Conservation (phyloP, 2,797 vertebrate genomes). For the Anomalospiza imberbis region DNA sequence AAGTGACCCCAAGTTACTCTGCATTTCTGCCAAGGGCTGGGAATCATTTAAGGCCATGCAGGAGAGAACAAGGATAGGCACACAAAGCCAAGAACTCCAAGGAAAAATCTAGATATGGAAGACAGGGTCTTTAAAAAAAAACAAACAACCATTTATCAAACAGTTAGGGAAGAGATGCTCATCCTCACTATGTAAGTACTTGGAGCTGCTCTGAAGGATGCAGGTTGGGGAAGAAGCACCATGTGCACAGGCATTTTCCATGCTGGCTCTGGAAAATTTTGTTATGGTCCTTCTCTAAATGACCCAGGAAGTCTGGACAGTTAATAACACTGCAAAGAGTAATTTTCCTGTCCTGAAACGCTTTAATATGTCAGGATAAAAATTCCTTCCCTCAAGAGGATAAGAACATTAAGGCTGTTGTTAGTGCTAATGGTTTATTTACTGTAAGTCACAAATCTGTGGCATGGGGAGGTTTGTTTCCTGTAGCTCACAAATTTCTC, state of each 20-base stretch:
- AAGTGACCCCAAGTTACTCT: neutral
- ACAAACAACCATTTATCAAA: neutral
- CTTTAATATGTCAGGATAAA: neutral
- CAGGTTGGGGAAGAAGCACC: neutral
- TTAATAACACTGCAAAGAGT: neutral
- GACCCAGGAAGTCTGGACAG: neutral
- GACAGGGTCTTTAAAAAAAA: neutral
- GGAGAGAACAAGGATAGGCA: neutral
- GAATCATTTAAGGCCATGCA: neutral
- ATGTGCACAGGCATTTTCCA: neutral
- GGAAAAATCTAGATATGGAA: neutral
- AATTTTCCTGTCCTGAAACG: neutral
- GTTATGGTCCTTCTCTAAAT: neutral
- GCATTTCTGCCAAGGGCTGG: neutral
- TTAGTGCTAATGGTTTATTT: conserved; percentile 24
- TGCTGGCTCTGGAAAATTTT: neutral
- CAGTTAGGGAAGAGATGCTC: neutral
- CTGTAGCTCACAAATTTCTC: conserved; percentile 1
- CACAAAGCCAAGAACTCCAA: neutral
- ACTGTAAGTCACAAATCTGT: conserved; percentile 19
- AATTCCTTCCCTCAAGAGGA: conserved; percentile 30
- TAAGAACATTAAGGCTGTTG: neutral
- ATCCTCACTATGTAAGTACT: neutral
- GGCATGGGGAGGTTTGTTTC: neutral
- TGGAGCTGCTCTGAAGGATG: neutral